Evolutionary conservation across 2,113 vertebrate genomes (phyloP).

Genomic region (Edolisoma coerulescens): DNA sequence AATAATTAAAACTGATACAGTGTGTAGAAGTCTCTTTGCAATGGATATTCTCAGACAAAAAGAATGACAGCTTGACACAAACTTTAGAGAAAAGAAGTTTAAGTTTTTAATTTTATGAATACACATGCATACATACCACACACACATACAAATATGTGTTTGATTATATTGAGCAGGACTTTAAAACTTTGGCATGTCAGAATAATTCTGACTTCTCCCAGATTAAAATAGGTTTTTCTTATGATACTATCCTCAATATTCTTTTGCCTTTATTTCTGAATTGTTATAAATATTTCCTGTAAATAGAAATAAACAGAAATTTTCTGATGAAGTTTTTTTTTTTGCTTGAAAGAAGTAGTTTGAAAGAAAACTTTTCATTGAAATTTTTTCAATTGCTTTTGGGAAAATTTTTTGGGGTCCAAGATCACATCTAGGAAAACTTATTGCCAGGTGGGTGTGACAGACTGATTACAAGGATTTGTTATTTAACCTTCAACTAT

Average conservation of each 20-base stretch:
- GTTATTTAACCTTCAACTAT: not conserved
- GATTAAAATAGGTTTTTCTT: not conserved
- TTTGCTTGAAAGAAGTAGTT: not conserved
- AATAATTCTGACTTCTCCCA: not conserved
- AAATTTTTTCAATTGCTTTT: not conserved
- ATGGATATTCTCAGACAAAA: not conserved
- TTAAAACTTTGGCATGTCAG: not conserved
- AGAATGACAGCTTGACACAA: not conserved
- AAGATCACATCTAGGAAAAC: not conserved
- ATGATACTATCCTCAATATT: not conserved
- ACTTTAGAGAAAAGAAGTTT: not conserved
- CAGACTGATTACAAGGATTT: not conserved
- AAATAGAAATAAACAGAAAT: not conserved
- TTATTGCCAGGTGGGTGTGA: rapidly evolving
- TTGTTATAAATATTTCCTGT: not conserved
- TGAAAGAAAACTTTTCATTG: not conserved
- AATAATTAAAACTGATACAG: not conserved
- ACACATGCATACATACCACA: not conserved
- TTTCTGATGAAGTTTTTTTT: not conserved
- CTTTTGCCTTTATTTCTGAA: not conserved
- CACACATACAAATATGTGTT: not conserved
- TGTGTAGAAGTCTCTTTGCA: not conserved
- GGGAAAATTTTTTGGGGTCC: not conserved
- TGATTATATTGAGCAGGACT: not conserved
- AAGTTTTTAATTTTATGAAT: not conserved